Percentiles rank a stretch among this genome's conserved stretches.
Conservation (phyloP, 2,888 invertebrate species). For the Agonopterix alstromeriana region DNA sequence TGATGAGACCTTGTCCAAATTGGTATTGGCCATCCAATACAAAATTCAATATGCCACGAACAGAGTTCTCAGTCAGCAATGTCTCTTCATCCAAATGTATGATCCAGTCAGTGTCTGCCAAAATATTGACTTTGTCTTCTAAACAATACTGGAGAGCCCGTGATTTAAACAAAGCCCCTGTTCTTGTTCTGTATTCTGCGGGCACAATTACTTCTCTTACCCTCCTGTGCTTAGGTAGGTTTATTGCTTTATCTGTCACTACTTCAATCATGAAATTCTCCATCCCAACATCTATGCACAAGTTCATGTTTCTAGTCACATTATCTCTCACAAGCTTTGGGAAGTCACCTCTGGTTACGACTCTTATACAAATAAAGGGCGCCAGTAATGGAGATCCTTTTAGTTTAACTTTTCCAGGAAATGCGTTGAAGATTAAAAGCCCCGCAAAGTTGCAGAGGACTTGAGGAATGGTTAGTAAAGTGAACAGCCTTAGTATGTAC, state of each 20-base stretch:
- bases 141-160: slow-evolving; percentile 96
- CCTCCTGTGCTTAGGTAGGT: slow-evolving; percentile 85
- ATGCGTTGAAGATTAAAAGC: slow-evolving; percentile 93
- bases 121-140: slow-evolving; percentile 90
- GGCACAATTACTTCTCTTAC: slow-evolving; percentile 94
- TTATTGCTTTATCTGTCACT: slow-evolving; percentile 92
- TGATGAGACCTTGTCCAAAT: slow-evolving; percentile 96
- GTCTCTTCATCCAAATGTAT: slow-evolving; percentile 99
- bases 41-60: slow-evolving; percentile 94
- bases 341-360: slow-evolving; percentile 96
- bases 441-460: slow-evolving; percentile 93
- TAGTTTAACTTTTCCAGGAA: slow-evolving; percentile 92
- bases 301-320: slow-evolving; percentile 90
- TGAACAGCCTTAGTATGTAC: slow-evolving; percentile 86
- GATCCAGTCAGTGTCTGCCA: slow-evolving; percentile 95
- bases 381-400: slow-evolving; percentile 94
- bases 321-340: slow-evolving; percentile 92
- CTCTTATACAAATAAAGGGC: slow-evolving; percentile 95
- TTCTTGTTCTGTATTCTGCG: slow-evolving; percentile 88
- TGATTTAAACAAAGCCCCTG: slow-evolving; percentile 95
- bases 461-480: slow-evolving; percentile 92
- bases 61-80: slow-evolving; percentile 92
- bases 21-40: slow-evolving; percentile 95
- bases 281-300: slow-evolving; percentile 91
- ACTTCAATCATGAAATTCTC: slow-evolving; percentile 98